A percentile compares a stretch with the other conserved stretches of the same genome.
Conservation (phyloP, 1,140 invertebrate genomes). For the Bradysia coprophila region DNA sequence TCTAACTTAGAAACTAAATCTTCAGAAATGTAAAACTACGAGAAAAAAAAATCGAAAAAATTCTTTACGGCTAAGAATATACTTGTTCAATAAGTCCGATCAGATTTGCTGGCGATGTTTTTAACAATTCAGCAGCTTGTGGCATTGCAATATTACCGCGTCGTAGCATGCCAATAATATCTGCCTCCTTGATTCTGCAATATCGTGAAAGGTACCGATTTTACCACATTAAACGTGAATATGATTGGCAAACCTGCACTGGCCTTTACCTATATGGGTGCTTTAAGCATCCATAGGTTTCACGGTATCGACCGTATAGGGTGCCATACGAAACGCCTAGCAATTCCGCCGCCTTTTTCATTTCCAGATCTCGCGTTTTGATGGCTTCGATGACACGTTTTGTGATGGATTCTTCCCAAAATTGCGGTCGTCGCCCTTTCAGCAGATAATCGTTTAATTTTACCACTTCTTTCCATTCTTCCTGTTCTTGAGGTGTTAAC, state of each 20-base stretch:
- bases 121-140: slow-evolving; percentile 48
- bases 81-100: slow-evolving; percentile 22
- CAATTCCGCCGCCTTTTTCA: slow-evolving; percentile 80
- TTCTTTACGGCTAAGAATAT: too few species aligned
- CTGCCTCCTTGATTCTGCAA: slow-evolving; percentile 48
- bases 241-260: not conserved
- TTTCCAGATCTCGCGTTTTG: slow-evolving; percentile 75
- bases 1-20: too few species aligned
- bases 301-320: slow-evolving; percentile 68
- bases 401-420: slow-evolving; percentile 76
- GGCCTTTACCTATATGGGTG: slow-evolving; percentile 41
- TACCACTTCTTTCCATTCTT: slow-evolving; percentile 43
- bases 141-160: slow-evolving; percentile 49
- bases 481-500: slow-evolving; percentile 19
- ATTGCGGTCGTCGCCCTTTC: slow-evolving; percentile 67
- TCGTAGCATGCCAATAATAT: slow-evolving; percentile 46
- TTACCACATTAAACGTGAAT: too few species aligned
- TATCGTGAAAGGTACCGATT: slow-evolving; percentile 1
- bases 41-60: too few species aligned
- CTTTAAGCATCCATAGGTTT: slow-evolving; percentile 56
- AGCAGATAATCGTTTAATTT: slow-evolving; percentile 78
- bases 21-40: too few species aligned
- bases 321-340: slow-evolving; percentile 78
- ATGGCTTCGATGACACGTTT: slow-evolving; percentile 73
- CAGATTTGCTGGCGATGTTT: slow-evolving; percentile 49